Evolutionary conservation across 1,140 invertebrate genomes (phyloP), one percentile per base, ranked within the genome.

Genomic region (Mycetomoellerius zeteki): DNA sequence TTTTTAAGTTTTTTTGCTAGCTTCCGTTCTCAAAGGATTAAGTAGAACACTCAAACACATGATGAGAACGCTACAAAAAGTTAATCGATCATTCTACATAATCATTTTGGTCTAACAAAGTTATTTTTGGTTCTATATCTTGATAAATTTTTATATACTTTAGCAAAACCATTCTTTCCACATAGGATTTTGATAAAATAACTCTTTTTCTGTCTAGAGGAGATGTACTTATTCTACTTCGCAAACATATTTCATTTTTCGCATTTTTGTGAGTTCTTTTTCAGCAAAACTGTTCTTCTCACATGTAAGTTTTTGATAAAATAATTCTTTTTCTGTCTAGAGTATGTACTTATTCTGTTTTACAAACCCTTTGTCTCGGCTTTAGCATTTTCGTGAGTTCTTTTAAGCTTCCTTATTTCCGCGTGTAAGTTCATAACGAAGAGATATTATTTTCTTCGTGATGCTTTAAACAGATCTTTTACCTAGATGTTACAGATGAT

Each of bases 321-420:
- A 58, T 37, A 4, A 50, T 81, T 24, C 33, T 43, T 58, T 16
- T 67, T 69, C 19, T n/a, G 19, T 21, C 14, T 14, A n/a, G 21
- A 56, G 69, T n/a, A 81, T 81, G 5, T 65, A 47, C 33, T 14
- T 37, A 54, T 72, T 58, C 65, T 37, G 16, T 27, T 58, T 72
- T 16, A 37, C 30, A 43, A 72, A 21, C 5, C 27, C 14, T 65
- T 71, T 81, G 52, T 37, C 4, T 33, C 47, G 27, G 16, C 19
- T 81, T 58, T 3, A 56, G 7, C 12, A 30, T 54, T 33, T 43
- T 19, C 30, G 1, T 56, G 33, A 54, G 14, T 60, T 14, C 12
- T 14, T 67, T 37, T 27, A 5, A 78, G 6, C 2, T 3, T 8
- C 8, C n/a, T 47, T 30, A 8, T 43, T 56, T 43, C 1, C 19